phyloP scores from a whole-genome alignment of 1,140 invertebrate genomes.

The Heliconius hewitsoni region DNA sequence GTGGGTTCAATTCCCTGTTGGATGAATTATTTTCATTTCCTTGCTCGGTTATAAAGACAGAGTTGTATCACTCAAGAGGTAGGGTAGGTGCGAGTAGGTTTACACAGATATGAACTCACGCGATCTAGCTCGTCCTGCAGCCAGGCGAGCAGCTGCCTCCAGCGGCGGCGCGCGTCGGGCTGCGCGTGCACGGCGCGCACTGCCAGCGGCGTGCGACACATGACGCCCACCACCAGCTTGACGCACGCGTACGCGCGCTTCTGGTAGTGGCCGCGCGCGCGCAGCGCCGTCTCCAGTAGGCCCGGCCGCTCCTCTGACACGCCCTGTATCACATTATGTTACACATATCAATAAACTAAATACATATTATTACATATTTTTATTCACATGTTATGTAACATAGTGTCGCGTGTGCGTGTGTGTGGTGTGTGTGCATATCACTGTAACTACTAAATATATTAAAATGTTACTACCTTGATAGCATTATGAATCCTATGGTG shows the following conservation, averaged over 20 bases:
- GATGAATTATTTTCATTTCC: too few relatives aligned
- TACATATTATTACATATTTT: too few relatives aligned
- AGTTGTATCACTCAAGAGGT: too few relatives aligned
- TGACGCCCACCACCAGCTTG: constrained; percentile 95
- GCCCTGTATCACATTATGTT: constrained; percentile 60
- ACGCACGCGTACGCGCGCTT: constrained; percentile 98
- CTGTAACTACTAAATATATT: neutral
- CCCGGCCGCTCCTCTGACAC: constrained; percentile 96
- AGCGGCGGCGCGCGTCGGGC: constrained; percentile 91
- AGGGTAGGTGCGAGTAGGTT: too few relatives aligned
- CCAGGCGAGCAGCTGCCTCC: constrained; percentile 95
- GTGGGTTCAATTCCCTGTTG: too few relatives aligned
- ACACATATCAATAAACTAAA: too few relatives aligned
- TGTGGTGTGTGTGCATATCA: neutral
- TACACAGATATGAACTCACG: constrained; percentile 64
- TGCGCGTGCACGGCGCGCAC: constrained; percentile 89
- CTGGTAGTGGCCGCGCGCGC: constrained; percentile 96
- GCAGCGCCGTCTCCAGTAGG: constrained; percentile 94
- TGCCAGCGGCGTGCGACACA: constrained; percentile 90
- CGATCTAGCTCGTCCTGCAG: constrained; percentile 96
- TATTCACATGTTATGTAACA: too few relatives aligned
- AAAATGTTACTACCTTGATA: constrained; percentile 83
- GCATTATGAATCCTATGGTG: constrained; percentile 95
- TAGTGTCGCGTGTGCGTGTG: neutral
- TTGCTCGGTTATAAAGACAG: too few relatives aligned